These are phyloP conservation scores for Pelodiscus sinensis DNA, from an alignment of 2,113 vertebrate species.

Conservation along the genomic window DNA sequence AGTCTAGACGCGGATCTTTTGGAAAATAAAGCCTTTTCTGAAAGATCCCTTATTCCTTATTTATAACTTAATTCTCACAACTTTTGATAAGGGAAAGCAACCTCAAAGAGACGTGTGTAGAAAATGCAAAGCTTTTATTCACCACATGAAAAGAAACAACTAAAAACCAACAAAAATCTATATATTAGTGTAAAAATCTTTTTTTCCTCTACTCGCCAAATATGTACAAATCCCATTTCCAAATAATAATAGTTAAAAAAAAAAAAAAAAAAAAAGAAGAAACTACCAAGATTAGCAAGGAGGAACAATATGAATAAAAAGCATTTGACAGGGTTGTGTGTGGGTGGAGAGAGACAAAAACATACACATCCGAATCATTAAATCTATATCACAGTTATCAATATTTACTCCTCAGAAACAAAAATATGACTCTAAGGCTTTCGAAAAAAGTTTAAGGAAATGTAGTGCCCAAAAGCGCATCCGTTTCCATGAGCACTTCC, in stretches of 20 bases:
- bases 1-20: too few relatives aligned
- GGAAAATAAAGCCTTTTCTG: too few relatives aligned
- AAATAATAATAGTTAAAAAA: not conserved
- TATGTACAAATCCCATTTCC: slow-evolving; percentile 28
- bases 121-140: slow-evolving; percentile 38
- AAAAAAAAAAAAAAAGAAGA: not conserved
- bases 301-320: not conserved
- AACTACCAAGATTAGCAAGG: not conserved
- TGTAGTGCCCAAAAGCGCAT: not conserved
- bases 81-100: not conserved
- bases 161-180: slow-evolving; percentile 18
- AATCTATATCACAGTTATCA: not conserved
- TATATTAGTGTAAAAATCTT: slow-evolving; percentile 42
- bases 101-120: not conserved
- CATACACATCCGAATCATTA: not conserved
- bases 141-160: slow-evolving; percentile 26
- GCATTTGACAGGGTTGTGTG: not conserved
- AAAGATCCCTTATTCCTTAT: too few relatives aligned
- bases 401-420: slow-evolving; percentile 12
- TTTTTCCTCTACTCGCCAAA: slow-evolving; percentile 14
- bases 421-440: not conserved
- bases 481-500: not conserved
- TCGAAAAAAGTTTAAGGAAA: not conserved
- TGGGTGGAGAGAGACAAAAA: not conserved
- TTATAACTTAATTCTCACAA: not conserved